phyloP scores from a whole-genome alignment of 2,888 invertebrate genomes.

The Desoria tigrina region DNA sequence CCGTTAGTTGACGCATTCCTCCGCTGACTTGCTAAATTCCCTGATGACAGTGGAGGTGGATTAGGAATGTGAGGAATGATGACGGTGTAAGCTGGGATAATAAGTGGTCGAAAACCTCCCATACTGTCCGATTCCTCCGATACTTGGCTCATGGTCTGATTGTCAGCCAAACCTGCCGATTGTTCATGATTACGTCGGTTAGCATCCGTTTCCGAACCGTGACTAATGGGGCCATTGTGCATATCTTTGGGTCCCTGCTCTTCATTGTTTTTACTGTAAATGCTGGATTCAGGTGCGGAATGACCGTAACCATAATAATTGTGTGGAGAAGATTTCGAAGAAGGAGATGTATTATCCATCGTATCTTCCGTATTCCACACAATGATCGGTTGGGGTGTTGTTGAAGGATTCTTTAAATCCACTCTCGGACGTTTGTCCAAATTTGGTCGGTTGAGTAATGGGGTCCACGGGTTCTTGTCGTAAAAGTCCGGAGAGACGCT shows the following conservation, averaged over 20 bases:
- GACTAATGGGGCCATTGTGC: conserved; percentile 32
- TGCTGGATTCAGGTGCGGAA: conserved; percentile 8
- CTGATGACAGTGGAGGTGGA: conserved; percentile 1
- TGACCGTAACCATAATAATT: conserved; percentile 44
- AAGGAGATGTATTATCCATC: conserved; percentile 1
- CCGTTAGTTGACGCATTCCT: neutral
- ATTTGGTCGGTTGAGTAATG: conserved; percentile 48
- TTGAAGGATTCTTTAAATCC: conserved; percentile 28
- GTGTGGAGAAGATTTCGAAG: conserved; percentile 11
- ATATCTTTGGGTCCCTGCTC: neutral
- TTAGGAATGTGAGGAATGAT: conserved; percentile 51
- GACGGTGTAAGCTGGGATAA: conserved; percentile 48
- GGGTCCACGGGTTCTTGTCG: conserved; percentile 51
- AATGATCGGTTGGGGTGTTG: conserved; percentile 31
- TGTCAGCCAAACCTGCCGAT: conserved; percentile 4
- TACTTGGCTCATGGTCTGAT: conserved; percentile 1
- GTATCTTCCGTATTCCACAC: conserved; percentile 42
- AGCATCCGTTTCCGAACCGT: conserved; percentile 17
- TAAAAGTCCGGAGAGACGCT: conserved; percentile 49
- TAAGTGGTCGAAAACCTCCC: conserved; percentile 39
- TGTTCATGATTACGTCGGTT: conserved; percentile 4
- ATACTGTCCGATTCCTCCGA: conserved; percentile 9
- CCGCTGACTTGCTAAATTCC: neutral
- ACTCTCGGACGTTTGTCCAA: conserved; percentile 50
- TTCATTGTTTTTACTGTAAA: conserved; percentile 7